These are phyloP conservation scores for Sardinella longiceps DNA, from an alignment of 2,797 vertebrate genomes.

Conservation along the genomic window DNA sequence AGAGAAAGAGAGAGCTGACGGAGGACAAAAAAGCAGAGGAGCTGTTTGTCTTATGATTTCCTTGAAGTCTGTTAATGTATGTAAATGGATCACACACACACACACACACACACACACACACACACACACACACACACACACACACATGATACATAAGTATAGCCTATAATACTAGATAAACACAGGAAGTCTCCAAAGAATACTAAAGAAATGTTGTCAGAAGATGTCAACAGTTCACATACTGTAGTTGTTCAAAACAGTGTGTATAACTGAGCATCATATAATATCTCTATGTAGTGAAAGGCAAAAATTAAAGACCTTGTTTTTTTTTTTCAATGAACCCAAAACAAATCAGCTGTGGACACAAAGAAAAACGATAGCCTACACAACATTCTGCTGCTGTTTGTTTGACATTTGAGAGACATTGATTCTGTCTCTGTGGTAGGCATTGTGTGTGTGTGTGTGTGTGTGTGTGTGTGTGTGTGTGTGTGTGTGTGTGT, in stretches of 20 bases:
- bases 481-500: slow-evolving; percentile 10
- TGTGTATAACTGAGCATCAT: background rate
- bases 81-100: slow-evolving; percentile 8
- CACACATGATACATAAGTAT: background rate
- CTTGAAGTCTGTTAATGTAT: background rate
- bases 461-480: slow-evolving; percentile 7
- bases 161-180: too few relatives aligned
- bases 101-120: background rate
- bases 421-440: slow-evolving; percentile 34
- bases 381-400: background rate
- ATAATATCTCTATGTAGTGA: background rate
- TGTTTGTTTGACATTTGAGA: slow-evolving; percentile 21
- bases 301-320: background rate
- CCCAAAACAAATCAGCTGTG: background rate
- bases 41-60: background rate
- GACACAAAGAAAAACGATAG: slow-evolving; percentile 20
- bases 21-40: background rate
- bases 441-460: slow-evolving; percentile 15
- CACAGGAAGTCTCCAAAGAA: background rate
- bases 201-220: background rate
- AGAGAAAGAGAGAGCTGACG: background rate
- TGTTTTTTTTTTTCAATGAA: background rate
- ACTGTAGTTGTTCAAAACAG: background rate
- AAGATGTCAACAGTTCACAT: background rate
- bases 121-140: background rate